Evolutionary conservation across 2,888 invertebrate species (phyloP).

Genomic region (Liodrosophila aerea): DNA sequence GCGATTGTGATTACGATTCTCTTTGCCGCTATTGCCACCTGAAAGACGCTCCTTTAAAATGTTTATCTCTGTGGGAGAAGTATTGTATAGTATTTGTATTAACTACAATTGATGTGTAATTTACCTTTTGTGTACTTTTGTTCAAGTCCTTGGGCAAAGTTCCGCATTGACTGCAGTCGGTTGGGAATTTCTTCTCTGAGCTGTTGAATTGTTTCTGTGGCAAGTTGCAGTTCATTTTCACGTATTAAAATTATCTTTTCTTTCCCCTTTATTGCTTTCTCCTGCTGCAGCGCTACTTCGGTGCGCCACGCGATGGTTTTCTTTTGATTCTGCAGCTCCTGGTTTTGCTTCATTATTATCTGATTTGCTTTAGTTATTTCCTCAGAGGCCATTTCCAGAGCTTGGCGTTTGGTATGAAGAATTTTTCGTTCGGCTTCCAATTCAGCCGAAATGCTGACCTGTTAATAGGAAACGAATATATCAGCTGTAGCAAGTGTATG

Average conservation of each 20-base stretch:
- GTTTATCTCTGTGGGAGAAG: constrained; percentile 47
- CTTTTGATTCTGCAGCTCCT: constrained; percentile 74
- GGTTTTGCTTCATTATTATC: constrained; percentile 80
- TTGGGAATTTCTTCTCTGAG: constrained; percentile 76
- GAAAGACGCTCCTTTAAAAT: constrained; percentile 45
- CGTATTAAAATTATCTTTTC: constrained; percentile 65
- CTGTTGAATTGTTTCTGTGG: constrained; percentile 67
- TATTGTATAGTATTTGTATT: neutral
- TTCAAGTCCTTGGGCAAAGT: constrained; percentile 76
- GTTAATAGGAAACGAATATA: too few relatives aligned
- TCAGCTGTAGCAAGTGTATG: too few relatives aligned
- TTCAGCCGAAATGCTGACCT: constrained; percentile 80
- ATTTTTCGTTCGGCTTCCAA: constrained; percentile 82
- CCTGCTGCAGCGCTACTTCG: constrained; percentile 81
- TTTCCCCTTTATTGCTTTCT: constrained; percentile 77
- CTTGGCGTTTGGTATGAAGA: constrained; percentile 80
- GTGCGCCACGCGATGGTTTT: constrained; percentile 80
- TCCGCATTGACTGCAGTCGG: constrained; percentile 77
- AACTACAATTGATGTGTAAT: too few relatives aligned
- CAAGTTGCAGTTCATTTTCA: constrained; percentile 63
- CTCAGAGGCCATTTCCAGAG: constrained; percentile 81
- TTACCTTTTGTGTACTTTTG: constrained; percentile 80
- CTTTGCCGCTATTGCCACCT: constrained; percentile 44
- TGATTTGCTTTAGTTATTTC: constrained; percentile 82
- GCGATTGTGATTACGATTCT: constrained; percentile 49